Conservation (phyloP, 1,140 invertebrate genomes). For the Hyposmocoma kahamanoa region DNA sequence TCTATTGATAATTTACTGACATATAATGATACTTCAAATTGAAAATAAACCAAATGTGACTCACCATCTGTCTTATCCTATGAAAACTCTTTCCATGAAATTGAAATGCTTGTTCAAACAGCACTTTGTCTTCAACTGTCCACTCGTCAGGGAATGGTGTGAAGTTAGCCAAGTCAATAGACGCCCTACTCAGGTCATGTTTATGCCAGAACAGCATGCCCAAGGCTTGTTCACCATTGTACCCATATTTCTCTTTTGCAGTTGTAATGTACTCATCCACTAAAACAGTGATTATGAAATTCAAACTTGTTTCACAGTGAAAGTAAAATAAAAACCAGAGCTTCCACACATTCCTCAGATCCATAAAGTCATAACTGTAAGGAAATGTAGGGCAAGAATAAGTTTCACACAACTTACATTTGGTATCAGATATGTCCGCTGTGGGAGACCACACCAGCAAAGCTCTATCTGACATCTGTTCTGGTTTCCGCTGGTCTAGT, state of each 20-base stretch:
- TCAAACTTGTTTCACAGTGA: too few relatives aligned
- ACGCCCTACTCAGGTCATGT: constrained; percentile 94
- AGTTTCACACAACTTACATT: constrained; percentile 86
- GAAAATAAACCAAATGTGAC: constrained; percentile 18
- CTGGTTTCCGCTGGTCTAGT: constrained; percentile 76
- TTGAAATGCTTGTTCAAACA: constrained; percentile 98
- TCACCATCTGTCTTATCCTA: constrained; percentile 97
- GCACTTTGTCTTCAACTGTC: constrained; percentile 97
- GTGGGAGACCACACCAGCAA: constrained; percentile 96
- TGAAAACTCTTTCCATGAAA: constrained; percentile 99
- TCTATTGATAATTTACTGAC: too few relatives aligned
- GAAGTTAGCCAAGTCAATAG: constrained; percentile 95
- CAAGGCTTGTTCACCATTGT: constrained; percentile 97
- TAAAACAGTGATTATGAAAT: constrained; percentile 27
- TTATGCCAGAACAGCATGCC: constrained; percentile 99
- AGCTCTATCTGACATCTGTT: constrained; percentile 85
- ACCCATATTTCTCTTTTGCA: constrained; percentile 98
- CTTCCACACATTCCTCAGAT: not conserved
- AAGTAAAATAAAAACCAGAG: too few relatives aligned
- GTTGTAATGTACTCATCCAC: constrained; percentile 96
- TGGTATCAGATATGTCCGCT: constrained; percentile 87
- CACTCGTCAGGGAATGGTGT: constrained; percentile 98
- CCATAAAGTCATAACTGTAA: not conserved
- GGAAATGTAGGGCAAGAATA: not conserved
- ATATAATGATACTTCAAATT: too few relatives aligned